Percentiles rank a stretch among this genome's conserved stretches.
Conservation (phyloP, 2,888 invertebrate genomes). For the Brenthis ino region DNA sequence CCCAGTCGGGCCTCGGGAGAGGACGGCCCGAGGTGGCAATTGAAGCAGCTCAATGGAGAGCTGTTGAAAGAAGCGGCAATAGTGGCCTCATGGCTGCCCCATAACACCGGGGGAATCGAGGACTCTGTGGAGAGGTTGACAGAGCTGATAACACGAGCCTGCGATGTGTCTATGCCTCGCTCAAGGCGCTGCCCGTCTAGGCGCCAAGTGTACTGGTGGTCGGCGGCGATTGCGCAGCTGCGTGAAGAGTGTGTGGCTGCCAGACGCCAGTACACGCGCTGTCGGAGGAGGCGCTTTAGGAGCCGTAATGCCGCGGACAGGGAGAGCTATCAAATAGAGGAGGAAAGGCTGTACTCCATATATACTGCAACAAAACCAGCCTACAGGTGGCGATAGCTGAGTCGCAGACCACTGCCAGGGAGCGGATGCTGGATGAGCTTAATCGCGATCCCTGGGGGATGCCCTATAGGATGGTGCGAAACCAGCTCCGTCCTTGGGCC, state of each 20-base stretch:
- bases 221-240: no score
- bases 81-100: not conserved
- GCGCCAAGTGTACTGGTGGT: no score
- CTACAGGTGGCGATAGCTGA: not conserved
- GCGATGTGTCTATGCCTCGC: not conserved
- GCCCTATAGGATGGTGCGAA: no score
- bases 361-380: no score
- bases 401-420: not conserved
- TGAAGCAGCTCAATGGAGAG: not conserved
- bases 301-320: no score
- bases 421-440: not conserved
- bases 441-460: constrained; percentile 30
- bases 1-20: not conserved
- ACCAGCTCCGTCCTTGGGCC: no score
- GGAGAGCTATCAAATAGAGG: no score
- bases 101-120: not conserved
- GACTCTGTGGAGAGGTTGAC: no score
- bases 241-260: no score
- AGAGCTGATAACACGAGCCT: not conserved
- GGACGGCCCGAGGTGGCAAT: constrained; percentile 1
- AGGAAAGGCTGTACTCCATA: no score
- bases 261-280: no score
- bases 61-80: not conserved
- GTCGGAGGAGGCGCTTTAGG: no score
- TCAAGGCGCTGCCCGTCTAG: not conserved